Percentiles rank a stretch among this genome's conserved stretches.
These are phyloP conservation scores for Acestrorhynchus altus DNA, from an alignment of 2,797 vertebrate species.

Conservation along the genomic window DNA sequence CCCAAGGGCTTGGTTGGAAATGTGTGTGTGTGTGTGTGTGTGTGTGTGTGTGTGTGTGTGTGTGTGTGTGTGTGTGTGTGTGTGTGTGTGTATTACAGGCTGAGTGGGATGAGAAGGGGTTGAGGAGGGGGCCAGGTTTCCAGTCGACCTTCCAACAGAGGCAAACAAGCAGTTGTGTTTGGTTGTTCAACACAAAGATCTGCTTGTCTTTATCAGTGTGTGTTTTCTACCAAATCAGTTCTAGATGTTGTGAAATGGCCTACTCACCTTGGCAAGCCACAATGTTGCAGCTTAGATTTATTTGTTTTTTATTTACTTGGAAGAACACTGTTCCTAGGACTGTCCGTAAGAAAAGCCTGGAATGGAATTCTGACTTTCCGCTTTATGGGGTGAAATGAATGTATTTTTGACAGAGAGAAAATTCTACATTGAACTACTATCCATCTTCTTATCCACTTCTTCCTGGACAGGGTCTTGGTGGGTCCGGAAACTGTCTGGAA, in stretches of 20 bases:
- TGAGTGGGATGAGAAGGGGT: conserved; percentile 8
- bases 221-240: conserved; percentile 29
- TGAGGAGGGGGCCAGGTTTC: conserved; percentile 40
- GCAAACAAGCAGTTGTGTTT: conserved; percentile 26
- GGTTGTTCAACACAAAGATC: conserved; percentile 37
- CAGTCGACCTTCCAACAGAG: conserved; percentile 46
- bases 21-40: conserved; percentile 52
- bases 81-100: conserved; percentile 50
- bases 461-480: too few species aligned
- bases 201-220: conserved; percentile 7
- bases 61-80: conserved; percentile 50
- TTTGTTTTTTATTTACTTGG: conserved; percentile 32
- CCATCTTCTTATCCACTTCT: too few species aligned
- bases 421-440: too few species aligned
- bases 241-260: conserved; percentile 20
- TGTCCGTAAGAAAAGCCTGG: conserved; percentile 19
- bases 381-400: neutral
- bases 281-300: neutral
- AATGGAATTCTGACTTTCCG: conserved; percentile 20
- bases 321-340: conserved; percentile 22
- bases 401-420: neutral
- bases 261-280: conserved; percentile 38
- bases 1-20: conserved; percentile 43
- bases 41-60: conserved; percentile 54
- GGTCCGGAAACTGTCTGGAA: too few species aligned